Base-by-base conservation (phyloP, 2,797 vertebrate genomes). In the Craterocephalus amniculus region DNA sequence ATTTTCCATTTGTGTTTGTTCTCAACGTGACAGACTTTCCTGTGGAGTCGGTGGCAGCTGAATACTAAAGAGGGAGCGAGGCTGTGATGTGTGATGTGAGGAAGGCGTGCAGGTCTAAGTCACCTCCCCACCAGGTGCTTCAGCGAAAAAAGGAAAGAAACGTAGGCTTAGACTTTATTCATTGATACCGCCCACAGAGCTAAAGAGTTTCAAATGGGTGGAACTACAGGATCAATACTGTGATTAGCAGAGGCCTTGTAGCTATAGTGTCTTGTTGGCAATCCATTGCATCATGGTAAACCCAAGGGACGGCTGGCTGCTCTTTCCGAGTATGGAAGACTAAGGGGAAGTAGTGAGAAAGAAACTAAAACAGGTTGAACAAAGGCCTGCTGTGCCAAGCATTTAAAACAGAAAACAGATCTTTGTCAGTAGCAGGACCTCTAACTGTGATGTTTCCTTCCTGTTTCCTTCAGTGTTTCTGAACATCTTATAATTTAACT, bases 191-290 rank as follows among this genome's bases (percentile, higher is more conserved):
- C 92, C 90, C 82, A 89, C 89, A 59, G 72, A 85, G 88, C 88
- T 94, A 93, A 93, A 92, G 91, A 90, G 88, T 90, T 94, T 91
- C 81, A 93, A 94, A 94, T 93, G 86, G 88, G 81, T 70, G 79
- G 88, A 91, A 91, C 93, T 93, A 91, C 84, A 80, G 88, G 92
- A 94, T 94, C 94, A 92, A 94, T 94, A 94, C 76, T 89, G 89
- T 93, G 93, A 95, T 95, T 94, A 94, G 92, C 89, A 92, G 84
- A 92, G 86, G 83, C 92, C 93, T 93, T 93, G 93, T 94, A 93
- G 92, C 89, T 85, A 87, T 91, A 92, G 92, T 81, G 67, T 88
- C 85, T 87, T 90, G 89, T 87, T 90, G 89, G 86, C 88, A 91
- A 94, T 92, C 87, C 85, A 92, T 92, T 84, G 86, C 78, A 86